Evolutionary conservation across 2,113 vertebrate species (phyloP), one percentile per base, ranked within the genome.

Genomic region (Oreamnos americanus): DNA sequence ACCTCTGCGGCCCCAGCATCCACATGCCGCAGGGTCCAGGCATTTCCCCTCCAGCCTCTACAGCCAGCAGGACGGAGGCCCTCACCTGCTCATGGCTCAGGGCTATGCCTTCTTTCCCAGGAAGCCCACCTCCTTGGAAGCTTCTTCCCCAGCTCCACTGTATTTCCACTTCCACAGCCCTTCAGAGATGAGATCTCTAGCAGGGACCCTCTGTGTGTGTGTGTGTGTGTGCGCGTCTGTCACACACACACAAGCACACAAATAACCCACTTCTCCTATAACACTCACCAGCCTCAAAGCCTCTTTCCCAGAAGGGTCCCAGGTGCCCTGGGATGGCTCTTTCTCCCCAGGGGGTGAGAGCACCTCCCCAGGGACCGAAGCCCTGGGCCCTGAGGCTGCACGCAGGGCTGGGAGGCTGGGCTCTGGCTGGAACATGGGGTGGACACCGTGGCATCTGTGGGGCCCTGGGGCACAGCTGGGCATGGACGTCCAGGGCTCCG

Each of bases 401-500:
- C 0, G 0, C 7, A 1, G 23, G 82, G 7, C n/a, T 5, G 7
- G 82, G 51, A 17, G 25, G 25, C 36, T 12, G 1, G 33, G 28
- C 57, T 82, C 55, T 1, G 2, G 13, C 14, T 2, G 5, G 23
- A 39, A 62, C 1, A 0, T 2, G 1, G 9, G 1, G 17, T 5
- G 10, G 17, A 12, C 43, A 26, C 47, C 6, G 0, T 2, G 9
- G 39, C 13, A 9, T 39, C 57, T 19, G 9, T 0, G 0, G 15
- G 6, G 45, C 7, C 25, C 26, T 45, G 25, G 11, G 15, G 30
- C 17, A 10, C 12, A n/a, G 28, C 6, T 3, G 2, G 33, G 13
- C 16, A 1, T 0, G 2, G 17, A 33, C 0, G 1, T 7, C 15
- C 51, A 58, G 76, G 0, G 45, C 28, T 3, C 14, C 4, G 0